These are phyloP conservation scores for Psittacula cyanocephala DNA, from an alignment of 2,113 vertebrate genomes.

Conservation along the genomic window DNA sequence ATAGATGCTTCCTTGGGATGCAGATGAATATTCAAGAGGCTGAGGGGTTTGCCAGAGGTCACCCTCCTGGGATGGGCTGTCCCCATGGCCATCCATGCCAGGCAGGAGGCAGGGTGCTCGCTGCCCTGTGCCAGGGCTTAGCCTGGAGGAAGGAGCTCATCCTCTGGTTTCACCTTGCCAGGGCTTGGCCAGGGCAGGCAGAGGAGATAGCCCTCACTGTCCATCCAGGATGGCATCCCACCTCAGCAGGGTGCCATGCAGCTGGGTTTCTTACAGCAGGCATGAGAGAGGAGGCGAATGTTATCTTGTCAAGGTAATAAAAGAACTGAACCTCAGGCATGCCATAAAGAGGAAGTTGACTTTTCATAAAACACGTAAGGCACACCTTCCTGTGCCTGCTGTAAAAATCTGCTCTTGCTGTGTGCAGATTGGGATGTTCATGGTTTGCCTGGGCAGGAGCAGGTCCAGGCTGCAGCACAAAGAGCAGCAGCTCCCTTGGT, in stretches of 20 bases:
- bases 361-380: slow-evolving; percentile 30
- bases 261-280: background rate
- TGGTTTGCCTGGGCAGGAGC: background rate
- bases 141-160: background rate
- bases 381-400: background rate
- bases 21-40: background rate
- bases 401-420: fast-evolving
- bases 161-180: background rate
- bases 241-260: fast-evolving
- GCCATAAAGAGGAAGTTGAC: slow-evolving; percentile 22
- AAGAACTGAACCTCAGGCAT: background rate
- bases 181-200: background rate
- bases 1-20: slow-evolving; percentile 25
- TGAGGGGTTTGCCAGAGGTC: background rate
- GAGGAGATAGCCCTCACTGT: background rate
- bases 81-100: background rate
- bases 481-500: background rate
- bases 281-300: background rate
- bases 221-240: background rate
- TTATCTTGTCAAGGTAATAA: slow-evolving; percentile 40
- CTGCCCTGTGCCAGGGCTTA: background rate
- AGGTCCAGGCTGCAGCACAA: background rate
- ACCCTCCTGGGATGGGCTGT: background rate
- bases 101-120: background rate
- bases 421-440: too few species aligned